Evolutionary conservation across 1,140 invertebrate genomes (phyloP).

Genomic region (Papilio dardanus): DNA sequence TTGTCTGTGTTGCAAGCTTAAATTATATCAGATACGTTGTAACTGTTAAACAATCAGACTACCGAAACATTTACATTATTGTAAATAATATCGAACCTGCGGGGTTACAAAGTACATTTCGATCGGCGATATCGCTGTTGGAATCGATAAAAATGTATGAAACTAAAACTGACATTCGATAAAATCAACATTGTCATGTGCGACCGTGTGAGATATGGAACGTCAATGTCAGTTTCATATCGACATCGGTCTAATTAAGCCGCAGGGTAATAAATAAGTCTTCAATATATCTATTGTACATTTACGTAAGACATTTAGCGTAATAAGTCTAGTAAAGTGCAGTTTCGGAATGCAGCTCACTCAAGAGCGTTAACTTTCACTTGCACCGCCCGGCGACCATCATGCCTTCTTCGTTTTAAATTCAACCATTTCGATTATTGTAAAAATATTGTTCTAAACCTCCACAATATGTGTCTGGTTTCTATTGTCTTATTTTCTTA

Average conservation of each 20-base stretch:
- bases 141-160: too few species aligned
- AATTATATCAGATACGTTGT: conserved; percentile 11
- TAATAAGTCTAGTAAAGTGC: neutral
- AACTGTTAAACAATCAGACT: neutral
- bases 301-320: neutral
- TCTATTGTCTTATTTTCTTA: neutral
- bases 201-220: too few species aligned
- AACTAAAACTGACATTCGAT: too few species aligned
- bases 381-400: neutral
- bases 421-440: neutral
- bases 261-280: too few species aligned
- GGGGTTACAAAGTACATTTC: too few species aligned
- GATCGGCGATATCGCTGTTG: too few species aligned
- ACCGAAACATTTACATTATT: too few species aligned
- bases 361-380: conserved; percentile 2
- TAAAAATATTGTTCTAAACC: neutral
- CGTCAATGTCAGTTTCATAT: too few species aligned
- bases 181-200: too few species aligned
- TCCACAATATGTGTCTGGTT: neutral
- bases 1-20: neutral
- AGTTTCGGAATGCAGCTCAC: neutral
- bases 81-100: too few species aligned
- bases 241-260: too few species aligned
- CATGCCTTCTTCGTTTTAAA: neutral
- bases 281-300: neutral